Base-by-base conservation (phyloP, 2,888 invertebrate genomes). In the Drosophila ezoana region DNA sequence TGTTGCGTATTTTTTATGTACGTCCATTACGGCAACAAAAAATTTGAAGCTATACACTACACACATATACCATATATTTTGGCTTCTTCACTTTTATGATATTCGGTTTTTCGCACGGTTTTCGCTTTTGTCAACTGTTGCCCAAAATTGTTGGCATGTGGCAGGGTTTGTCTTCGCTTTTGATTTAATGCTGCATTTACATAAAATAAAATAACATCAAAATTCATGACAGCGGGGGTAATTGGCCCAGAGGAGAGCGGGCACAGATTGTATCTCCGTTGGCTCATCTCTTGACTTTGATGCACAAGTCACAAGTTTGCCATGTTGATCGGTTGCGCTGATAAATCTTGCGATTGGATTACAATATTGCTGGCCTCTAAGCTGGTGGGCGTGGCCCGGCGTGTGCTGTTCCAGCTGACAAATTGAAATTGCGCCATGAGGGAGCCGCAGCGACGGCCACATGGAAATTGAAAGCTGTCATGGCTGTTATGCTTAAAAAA, bases 131-230 rank as follows among this genome's bases (percentile, higher is more conserved):
- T 88, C 87, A 88, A 88, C 77, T 79, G 76, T 54, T 23, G 56
- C 58, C 51, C 73, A 6, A 87, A 83, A 89, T 83, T 83, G 87
- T 66, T 72, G 84, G 75, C 87, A 74, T 79, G 80, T 75, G 77
- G 62, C 68, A 23, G 57, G 57, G 45, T 64, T 70, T 72, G 69
- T 57, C 54, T 62, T 71, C 69, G 79, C 76, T 72, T 87, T 89
- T 89, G 84, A 85, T 85, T 85, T 85, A 89, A 67, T 79, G 89
- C 86, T 64, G 73, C 87, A 89, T 85, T 89, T 89, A 75, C 84
- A 89, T 89, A n/a, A 32, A 11, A 9, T 18, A 18, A 41, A 53
- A 72, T 44, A 44, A 44, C 35, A 54, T 54, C 54, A 54, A 54
- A 44, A 54, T 44, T 54, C 54, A 54, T 37, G 54, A 37, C 35